Conservation (phyloP, 2,113 vertebrate genomes). For the Semnopithecus entellus region DNA sequence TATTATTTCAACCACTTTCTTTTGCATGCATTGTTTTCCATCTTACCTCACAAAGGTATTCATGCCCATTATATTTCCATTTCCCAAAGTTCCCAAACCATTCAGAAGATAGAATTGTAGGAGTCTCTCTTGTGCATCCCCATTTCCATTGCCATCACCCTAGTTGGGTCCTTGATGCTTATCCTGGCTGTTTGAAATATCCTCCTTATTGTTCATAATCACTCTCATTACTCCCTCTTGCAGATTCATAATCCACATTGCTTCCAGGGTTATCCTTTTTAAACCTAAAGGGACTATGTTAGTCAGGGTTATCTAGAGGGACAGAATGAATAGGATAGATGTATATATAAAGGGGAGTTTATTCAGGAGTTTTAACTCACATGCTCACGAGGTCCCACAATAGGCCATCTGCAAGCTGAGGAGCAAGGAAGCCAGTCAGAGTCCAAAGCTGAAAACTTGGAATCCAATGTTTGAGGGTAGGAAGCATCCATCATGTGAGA, state of each 20-base stretch:
- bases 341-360: no score
- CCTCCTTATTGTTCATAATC: background rate
- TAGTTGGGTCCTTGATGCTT: background rate
- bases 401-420: no score
- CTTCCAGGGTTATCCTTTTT: background rate
- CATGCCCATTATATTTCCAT: background rate
- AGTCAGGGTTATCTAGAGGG: no score
- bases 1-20: background rate
- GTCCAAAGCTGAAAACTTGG: no score
- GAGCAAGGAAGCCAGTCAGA: no score
- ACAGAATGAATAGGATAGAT: no score
- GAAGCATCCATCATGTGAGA: no score
- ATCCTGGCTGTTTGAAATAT: background rate
- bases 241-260: background rate
- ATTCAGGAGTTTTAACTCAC: no score
- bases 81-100: background rate
- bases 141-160: background rate
- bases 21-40: background rate
- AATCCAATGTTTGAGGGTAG: no score
- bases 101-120: background rate
- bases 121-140: background rate
- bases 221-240: background rate
- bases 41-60: background rate
- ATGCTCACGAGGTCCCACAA: no score
- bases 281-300: background rate